Percentiles rank a stretch among this genome's conserved stretches.
phyloP scores from a whole-genome alignment of 2,888 invertebrate genomes.

The Mongoloraphidia duomilia region DNA sequence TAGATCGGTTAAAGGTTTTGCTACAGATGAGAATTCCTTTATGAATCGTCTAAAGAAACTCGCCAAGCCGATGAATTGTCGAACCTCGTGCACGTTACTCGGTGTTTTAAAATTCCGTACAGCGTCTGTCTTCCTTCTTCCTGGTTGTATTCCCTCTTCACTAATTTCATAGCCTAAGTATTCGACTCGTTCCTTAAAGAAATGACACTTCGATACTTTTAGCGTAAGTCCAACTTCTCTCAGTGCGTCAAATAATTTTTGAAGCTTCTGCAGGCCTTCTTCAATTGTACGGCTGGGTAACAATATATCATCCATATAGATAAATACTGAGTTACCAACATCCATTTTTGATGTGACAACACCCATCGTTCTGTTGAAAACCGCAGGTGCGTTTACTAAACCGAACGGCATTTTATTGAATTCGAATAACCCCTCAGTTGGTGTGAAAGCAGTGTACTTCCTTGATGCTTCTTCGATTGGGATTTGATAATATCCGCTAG shows the following conservation, averaged over 20 bases:
- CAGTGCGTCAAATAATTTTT: slow-evolving; percentile 12
- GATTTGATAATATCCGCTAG: slow-evolving; percentile 18
- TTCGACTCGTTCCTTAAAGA: slow-evolving; percentile 15
- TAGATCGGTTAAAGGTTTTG: slow-evolving; percentile 17
- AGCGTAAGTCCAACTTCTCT: slow-evolving; percentile 13
- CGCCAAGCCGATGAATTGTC: slow-evolving; percentile 19
- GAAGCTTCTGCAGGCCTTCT: slow-evolving; percentile 13
- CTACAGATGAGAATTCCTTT: slow-evolving; percentile 15
- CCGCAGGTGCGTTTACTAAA: slow-evolving; percentile 23
- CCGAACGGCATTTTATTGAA: slow-evolving; percentile 25
- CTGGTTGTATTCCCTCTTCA: slow-evolving; percentile 15
- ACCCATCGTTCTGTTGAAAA: slow-evolving; percentile 24
- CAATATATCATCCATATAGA: slow-evolving; percentile 18
- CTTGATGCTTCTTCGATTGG: slow-evolving; percentile 13
- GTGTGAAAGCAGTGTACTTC: slow-evolving; percentile 17
- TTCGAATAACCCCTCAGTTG: slow-evolving; percentile 18
- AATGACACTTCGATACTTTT: slow-evolving; percentile 18
- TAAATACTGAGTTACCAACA: slow-evolving; percentile 5
- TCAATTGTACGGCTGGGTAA: slow-evolving; percentile 12
- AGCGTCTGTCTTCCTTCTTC: slow-evolving; percentile 10
- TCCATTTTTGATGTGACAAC: slow-evolving; percentile 12
- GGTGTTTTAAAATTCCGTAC: slow-evolving; percentile 14
- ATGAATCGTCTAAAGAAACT: slow-evolving; percentile 21
- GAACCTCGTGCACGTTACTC: slow-evolving; percentile 14
- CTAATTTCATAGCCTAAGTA: slow-evolving; percentile 18